A percentile compares a stretch with the other conserved stretches of the same genome.
These are phyloP conservation scores for Phaethornis superciliosus DNA, from an alignment of 2,113 vertebrate species.

Conservation along the genomic window DNA sequence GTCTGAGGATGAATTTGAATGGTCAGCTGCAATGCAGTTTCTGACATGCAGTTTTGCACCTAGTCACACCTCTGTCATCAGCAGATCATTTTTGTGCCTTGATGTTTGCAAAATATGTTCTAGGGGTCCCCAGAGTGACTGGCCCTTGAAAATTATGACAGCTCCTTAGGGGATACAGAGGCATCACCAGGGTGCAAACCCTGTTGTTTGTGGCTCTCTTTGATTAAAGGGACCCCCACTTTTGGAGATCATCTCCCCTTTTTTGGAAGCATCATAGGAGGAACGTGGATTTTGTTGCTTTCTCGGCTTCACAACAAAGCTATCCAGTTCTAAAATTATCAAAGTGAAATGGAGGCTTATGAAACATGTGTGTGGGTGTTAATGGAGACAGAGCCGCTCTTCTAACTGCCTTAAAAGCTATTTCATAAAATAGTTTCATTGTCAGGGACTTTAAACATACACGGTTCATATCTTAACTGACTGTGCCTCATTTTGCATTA, in stretches of 20 bases:
- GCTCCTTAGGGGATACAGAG: neutral
- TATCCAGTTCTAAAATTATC: conserved; percentile 45
- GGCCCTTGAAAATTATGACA: neutral
- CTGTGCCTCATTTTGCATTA: conserved; percentile 31
- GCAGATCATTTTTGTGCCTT: neutral
- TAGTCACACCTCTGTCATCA: neutral
- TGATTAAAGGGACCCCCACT: rapidly evolving
- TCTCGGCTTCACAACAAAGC: conserved; percentile 16
- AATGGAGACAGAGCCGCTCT: conserved; percentile 48
- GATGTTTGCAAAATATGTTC: neutral
- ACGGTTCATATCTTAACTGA: conserved; percentile 51
- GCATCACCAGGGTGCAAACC: neutral
- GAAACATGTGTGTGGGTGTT: conserved; percentile 25
- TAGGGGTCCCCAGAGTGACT: rapidly evolving
- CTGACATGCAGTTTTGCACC: neutral
- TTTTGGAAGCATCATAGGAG: neutral
- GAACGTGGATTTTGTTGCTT: neutral
- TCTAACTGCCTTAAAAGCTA: conserved; percentile 38
- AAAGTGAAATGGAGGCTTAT: conserved; percentile 48
- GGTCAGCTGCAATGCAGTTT: neutral
- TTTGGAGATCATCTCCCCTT: neutral
- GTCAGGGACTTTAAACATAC: conserved; percentile 30
- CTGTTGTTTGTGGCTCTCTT: rapidly evolving
- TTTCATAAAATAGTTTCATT: conserved; percentile 58
- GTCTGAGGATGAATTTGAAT: neutral